A percentile compares a stretch with the other conserved stretches of the same genome.
phyloP scores from a whole-genome alignment of 2,113 vertebrate species.

The Leptosomus discolor region DNA sequence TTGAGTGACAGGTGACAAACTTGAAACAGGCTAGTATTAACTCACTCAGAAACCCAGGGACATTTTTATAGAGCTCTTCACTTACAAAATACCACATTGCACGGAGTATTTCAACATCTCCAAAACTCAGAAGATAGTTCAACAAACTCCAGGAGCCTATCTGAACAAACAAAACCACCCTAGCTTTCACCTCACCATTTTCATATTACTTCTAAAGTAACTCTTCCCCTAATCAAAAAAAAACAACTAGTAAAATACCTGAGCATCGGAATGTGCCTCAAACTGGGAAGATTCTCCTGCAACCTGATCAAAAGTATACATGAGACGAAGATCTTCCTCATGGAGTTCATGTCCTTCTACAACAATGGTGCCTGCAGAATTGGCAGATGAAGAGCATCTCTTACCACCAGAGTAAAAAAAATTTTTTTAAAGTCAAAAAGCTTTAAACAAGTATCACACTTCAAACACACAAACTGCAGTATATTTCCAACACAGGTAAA shows the following conservation, averaged over 20 bases:
- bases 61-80: background rate
- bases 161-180: background rate
- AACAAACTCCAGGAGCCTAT: background rate
- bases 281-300: slow-evolving; percentile 78
- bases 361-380: slow-evolving; percentile 79
- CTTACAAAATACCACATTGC: accelerated
- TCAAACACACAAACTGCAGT: background rate
- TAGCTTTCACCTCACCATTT: background rate
- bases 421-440: background rate
- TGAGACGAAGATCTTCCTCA: slow-evolving; percentile 89
- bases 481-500: background rate
- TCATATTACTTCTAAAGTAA: background rate
- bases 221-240: background rate
- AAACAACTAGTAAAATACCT: slow-evolving; percentile 73
- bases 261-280: slow-evolving; percentile 92
- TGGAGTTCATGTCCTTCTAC: slow-evolving; percentile 91
- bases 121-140: background rate
- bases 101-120: background rate
- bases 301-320: slow-evolving; percentile 88
- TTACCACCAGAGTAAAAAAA: background rate
- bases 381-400: background rate
- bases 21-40: background rate
- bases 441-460: background rate
- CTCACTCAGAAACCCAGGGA: background rate
- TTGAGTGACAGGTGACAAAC: background rate